phyloP scores from a whole-genome alignment of 2,797 vertebrate genomes.

The Ptychadena robeensis region DNA sequence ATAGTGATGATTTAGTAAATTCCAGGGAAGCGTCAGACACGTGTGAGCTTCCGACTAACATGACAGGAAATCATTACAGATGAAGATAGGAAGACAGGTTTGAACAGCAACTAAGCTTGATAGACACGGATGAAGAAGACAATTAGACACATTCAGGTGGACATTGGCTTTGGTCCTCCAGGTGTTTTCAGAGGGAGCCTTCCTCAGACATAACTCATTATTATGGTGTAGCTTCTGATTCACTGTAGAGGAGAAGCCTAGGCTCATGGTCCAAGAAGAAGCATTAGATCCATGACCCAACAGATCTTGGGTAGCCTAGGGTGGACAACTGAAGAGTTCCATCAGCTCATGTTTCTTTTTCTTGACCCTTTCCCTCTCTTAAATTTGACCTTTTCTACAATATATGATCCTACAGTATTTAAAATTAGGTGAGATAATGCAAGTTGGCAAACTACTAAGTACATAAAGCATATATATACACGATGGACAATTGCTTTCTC shows the following conservation, averaged over 20 bases:
- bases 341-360: background rate
- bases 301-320: background rate
- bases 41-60: slow-evolving; percentile 16
- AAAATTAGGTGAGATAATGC: no score
- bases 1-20: slow-evolving; percentile 1
- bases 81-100: background rate
- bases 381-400: no score
- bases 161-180: background rate
- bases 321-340: background rate
- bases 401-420: no score
- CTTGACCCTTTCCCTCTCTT: background rate
- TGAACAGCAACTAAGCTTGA: background rate
- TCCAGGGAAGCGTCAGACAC: slow-evolving; percentile 12
- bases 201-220: no score
- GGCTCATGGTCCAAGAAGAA: background rate
- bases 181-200: background rate
- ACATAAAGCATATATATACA: no score
- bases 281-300: background rate
- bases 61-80: background rate
- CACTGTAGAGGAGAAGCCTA: no score
- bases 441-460: no score
- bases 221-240: no score
- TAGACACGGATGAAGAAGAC: background rate
- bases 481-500: no score
- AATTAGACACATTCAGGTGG: no score